Conservation (phyloP, 2,888 invertebrate genomes). For the Thumatha senex region DNA sequence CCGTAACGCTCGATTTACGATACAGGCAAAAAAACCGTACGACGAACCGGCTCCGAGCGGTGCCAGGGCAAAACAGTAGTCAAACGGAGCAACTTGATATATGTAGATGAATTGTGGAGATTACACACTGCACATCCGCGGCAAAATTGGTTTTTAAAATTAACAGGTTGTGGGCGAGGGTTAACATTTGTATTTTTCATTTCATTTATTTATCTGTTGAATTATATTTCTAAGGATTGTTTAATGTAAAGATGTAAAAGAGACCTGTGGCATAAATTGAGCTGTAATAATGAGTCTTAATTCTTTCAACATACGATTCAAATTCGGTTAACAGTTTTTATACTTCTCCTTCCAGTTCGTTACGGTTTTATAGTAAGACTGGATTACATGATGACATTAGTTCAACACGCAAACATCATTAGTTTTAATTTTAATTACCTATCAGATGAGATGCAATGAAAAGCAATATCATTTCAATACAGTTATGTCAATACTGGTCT, state of each 20-base stretch:
- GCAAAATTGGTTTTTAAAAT: slow-evolving; percentile 42
- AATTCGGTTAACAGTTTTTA: neutral
- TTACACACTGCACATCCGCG: slow-evolving; percentile 52
- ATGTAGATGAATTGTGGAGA: slow-evolving; percentile 59
- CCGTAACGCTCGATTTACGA: slow-evolving; percentile 64
- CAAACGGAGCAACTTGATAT: slow-evolving; percentile 69
- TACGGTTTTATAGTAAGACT: no score
- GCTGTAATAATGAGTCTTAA: neutral
- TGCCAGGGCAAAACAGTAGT: slow-evolving; percentile 68
- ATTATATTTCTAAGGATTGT: neutral
- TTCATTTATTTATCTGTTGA: slow-evolving; percentile 2
- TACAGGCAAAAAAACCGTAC: slow-evolving; percentile 42
- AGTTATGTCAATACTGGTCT: no score
- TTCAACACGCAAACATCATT: no score
- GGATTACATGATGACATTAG: no score
- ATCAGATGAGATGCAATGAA: no score
- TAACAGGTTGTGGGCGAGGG: slow-evolving; percentile 26
- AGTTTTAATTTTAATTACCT: no score
- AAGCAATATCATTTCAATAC: no score
- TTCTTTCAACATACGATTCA: neutral
- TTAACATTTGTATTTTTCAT: slow-evolving; percentile 12
- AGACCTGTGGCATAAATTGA: neutral
- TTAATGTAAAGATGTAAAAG: neutral
- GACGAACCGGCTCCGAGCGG: slow-evolving; percentile 41
- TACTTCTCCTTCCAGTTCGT: no score